Evolutionary conservation across 2,113 vertebrate species (phyloP), one percentile per base, ranked within the genome.

Genomic region (Gnathonemus echidnorhynchus): DNA sequence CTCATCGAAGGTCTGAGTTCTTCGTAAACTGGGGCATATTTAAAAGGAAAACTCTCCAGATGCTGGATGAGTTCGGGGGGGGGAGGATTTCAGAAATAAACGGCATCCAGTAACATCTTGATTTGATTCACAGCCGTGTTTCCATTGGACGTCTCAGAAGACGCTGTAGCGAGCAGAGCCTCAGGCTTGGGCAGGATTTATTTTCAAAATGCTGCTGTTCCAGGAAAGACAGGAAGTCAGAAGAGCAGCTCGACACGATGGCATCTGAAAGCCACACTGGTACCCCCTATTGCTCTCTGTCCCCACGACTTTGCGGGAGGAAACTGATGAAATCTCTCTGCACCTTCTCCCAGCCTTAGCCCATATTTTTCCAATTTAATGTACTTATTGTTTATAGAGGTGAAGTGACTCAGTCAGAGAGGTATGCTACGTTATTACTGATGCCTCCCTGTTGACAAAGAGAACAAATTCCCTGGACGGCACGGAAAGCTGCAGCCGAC

Each of bases 251-350:
- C 45, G 94, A 94, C 93, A 95, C 93, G 92, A 92, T 88, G 88
- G 53, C 92, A 92, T 94, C 91, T 93, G 77, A 92, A 91, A 89
- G 85, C 89, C 91, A 45, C 89, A 91, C 92, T 83, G 70, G 89
- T 88, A 90, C 88, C 90, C 92, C 91, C 92, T 91, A 89, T 91
- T 89, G 74, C 35, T 88, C 90, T 92, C 62, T 70, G 62, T 70
- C 93, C 92, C 92, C 91, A 58, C 89, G 91, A 77, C 88, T 88
- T 90, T 74, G 87, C 87, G 74, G 42, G 91, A 46, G 90, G 92
- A 94, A 92, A 91, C 92, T 91, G 94, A 95, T 95, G 77, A 77
- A 89, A 93, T 95, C 94, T 92, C 24, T 58, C 31, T n/a, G 46
- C 91, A 92, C 92, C 88, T 9, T 56, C 10, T 53, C 87, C 83